A percentile compares a stretch with the other conserved stretches of the same genome.
phyloP scores from a whole-genome alignment of 2,113 vertebrate species.

The Pomatorhinus ruficollis region DNA sequence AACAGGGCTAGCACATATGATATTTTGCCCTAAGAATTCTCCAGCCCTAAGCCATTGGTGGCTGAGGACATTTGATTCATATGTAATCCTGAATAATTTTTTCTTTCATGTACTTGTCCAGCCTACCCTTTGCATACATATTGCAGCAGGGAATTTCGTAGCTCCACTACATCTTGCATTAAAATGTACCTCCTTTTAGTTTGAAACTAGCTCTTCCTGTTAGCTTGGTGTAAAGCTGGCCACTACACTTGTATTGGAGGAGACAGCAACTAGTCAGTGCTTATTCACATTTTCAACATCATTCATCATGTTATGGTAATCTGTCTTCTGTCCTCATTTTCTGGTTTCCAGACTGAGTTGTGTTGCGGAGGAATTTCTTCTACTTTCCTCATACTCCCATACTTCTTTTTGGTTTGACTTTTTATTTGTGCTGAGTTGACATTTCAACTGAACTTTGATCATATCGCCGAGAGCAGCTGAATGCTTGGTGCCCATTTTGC shows the following conservation, averaged over 20 bases:
- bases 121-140: neutral
- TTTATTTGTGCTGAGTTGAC: neutral
- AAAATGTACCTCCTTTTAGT: neutral
- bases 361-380: neutral
- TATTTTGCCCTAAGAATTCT: neutral
- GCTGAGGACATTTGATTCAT: neutral
- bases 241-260: neutral
- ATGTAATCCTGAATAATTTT: neutral
- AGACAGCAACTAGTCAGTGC: neutral
- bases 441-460: neutral
- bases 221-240: neutral
- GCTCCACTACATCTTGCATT: neutral
- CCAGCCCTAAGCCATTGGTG: neutral
- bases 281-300: slow-evolving; percentile 17
- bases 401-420: neutral
- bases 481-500: neutral
- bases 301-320: neutral
- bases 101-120: neutral
- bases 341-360: neutral
- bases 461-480: neutral
- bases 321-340: neutral
- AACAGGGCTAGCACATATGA: neutral
- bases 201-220: neutral
- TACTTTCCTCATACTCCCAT: neutral
- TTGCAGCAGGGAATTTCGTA: neutral